A percentile compares a stretch with the other conserved stretches of the same genome.
These are phyloP conservation scores for Momotus momota DNA, from an alignment of 2,797 vertebrate species.

Conservation along the genomic window DNA sequence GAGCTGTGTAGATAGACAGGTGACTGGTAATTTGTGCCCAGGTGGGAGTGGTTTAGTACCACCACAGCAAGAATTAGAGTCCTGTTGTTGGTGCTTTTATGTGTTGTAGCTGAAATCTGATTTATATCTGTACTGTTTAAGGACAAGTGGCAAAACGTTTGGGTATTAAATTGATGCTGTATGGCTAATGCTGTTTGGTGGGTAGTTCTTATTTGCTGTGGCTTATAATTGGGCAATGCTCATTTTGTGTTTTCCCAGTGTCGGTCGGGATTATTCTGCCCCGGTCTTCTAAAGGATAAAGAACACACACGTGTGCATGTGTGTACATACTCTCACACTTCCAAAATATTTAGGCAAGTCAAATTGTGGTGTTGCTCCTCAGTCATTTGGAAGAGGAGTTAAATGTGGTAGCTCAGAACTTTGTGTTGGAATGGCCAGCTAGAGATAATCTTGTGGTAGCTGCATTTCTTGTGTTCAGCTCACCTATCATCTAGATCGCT, in stretches of 20 bases:
- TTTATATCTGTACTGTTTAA: neutral
- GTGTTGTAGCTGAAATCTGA: neutral
- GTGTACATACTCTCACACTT: neutral
- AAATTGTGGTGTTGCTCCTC: neutral
- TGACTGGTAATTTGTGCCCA: neutral
- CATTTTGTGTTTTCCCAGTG: neutral
- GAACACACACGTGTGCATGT: accelerated
- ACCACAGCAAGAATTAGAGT: neutral
- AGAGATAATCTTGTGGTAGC: accelerated
- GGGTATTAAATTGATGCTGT: neutral
- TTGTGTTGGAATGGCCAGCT: neutral
- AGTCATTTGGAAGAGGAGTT: neutral
- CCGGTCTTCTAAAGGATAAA: neutral
- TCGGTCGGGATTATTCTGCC: neutral
- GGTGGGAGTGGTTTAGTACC: neutral
- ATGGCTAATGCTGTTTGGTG: neutral
- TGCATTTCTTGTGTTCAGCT: neutral
- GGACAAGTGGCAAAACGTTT: neutral
- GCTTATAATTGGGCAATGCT: neutral
- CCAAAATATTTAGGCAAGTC: neutral
- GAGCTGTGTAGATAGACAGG: accelerated
- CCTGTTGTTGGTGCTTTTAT: neutral
- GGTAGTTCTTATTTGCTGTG: neutral
- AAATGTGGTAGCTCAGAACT: neutral
- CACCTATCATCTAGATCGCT: neutral